These are phyloP conservation scores for Tragelaphus eurycerus DNA, from an alignment of 2,797 vertebrate species.

Conservation along the genomic window DNA sequence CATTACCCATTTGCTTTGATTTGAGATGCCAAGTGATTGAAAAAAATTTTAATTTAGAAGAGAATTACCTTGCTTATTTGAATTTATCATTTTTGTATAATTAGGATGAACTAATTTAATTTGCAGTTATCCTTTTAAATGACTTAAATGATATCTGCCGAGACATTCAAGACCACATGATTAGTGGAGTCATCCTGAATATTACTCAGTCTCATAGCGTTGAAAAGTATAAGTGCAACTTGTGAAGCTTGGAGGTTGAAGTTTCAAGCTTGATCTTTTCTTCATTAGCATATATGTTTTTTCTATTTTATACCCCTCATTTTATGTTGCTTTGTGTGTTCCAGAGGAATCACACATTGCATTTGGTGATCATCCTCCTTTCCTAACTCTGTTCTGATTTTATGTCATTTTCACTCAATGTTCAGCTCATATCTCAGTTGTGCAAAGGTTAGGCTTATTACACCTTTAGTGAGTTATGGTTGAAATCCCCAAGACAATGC, in stretches of 20 bases:
- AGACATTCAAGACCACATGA: conserved; percentile 66
- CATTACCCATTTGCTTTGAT: conserved; percentile 80
- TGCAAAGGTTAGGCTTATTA: not conserved
- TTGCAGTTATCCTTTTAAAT: conserved; percentile 82
- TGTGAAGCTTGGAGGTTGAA: not conserved
- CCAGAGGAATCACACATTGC: not conserved
- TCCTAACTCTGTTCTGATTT: not conserved
- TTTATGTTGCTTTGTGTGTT: not conserved
- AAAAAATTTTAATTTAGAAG: conserved; percentile 82
- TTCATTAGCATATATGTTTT: not conserved
- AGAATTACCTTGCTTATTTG: conserved; percentile 83
- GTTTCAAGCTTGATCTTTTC: not conserved
- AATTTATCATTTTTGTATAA: conserved; percentile 83
- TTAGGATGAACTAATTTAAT: conserved; percentile 84
- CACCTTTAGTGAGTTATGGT: not conserved
- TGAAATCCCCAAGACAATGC: not conserved
- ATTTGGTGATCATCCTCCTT: not conserved
- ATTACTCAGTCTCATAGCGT: not conserved
- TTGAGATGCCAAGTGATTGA: conserved; percentile 81
- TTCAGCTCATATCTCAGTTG: not conserved
- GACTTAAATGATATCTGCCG: conserved; percentile 81
- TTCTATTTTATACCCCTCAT: not conserved
- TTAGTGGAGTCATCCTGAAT: conserved; percentile 47
- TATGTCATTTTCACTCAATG: not conserved
- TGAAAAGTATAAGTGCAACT: not conserved